Conservation (phyloP, 2,888 invertebrate genomes). For the Eupithecia inturbata region DNA sequence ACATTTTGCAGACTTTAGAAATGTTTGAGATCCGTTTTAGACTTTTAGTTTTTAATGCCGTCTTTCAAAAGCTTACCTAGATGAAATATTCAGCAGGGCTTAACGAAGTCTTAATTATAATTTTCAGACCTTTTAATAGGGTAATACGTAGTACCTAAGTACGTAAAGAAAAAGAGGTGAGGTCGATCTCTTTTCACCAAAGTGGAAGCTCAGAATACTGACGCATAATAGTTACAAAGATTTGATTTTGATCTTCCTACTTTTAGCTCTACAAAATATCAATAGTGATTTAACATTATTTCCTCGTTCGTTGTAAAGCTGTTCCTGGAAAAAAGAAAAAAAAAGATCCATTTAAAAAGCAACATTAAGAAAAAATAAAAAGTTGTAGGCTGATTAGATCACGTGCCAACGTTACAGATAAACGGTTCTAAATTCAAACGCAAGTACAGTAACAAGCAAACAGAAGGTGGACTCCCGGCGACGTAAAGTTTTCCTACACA, state of each 20-base stretch:
- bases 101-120: constrained; percentile 77
- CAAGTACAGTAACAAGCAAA: constrained; percentile 43
- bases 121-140: constrained; percentile 57
- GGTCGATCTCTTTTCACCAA: background rate
- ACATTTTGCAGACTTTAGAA: constrained; percentile 53
- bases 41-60: constrained; percentile 67
- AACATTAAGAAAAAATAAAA: constrained; percentile 7
- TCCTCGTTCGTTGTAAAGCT: background rate
- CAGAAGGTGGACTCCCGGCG: constrained; percentile 26
- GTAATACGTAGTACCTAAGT: background rate
- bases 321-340: constrained; percentile 5
- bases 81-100: constrained; percentile 67
- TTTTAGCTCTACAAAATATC: background rate
- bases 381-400: constrained; percentile 16
- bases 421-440: constrained; percentile 52
- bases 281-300: background rate
- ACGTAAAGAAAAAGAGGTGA: background rate
- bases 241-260: background rate
- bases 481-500: constrained; percentile 62
- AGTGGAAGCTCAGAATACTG: background rate
- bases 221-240: background rate
- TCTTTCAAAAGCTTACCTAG: constrained; percentile 67
- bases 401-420: constrained; percentile 23
- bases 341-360: background rate
- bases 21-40: constrained; percentile 58